Base-by-base conservation (phyloP, 1,140 invertebrate species). In the Hylaeus anthracinus region DNA sequence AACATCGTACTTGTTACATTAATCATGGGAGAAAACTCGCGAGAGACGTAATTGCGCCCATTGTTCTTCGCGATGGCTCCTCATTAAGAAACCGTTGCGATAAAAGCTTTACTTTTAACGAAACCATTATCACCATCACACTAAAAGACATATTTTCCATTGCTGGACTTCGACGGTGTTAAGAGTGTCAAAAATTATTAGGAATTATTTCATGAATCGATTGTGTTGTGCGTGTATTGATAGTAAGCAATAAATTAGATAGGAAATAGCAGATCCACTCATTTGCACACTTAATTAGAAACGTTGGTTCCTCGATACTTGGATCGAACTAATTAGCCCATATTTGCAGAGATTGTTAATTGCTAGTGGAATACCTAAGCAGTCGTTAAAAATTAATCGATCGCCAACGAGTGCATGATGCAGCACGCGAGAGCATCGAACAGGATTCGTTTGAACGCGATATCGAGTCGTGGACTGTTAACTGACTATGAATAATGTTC, bases 1-100 rank as follows among this genome's bases (percentile, higher is more conserved):
- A 69, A 64, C 76, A 45, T 51, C n/a, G 72, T 67, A 26, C 67
- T 55, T 77, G 64, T 71, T 70, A 67, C 75, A 88, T 91, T 90
- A 91, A 91, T 90, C 87, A 83, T 75, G 51, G 82, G 88, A 87
- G 89, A 90, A 91, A 91, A 90, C 81, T 45, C 70, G 82, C 65
- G 73, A 6, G 5, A 86, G 82, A 85, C 73, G 81, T 72, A 72
- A 81, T 86, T 79, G 73, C 41, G n/a, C 1, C 39, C 43, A 87
- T 88, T 87, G 85, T 88, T 84, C 63, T n/a, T 37, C 41, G 14
- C 53, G 39, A 39, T 43, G 37, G n/a, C 51, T 14, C 1, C 64
- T 75, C 66, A 70, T 86, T 84, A 71, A 70, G 15, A 14, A 9
- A 51, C 51, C 58, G 51, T 26, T 8, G 10, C 43, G 58, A 73